Base-by-base conservation (phyloP, 2,888 invertebrate genomes). In the Hydriomena furcata region DNA sequence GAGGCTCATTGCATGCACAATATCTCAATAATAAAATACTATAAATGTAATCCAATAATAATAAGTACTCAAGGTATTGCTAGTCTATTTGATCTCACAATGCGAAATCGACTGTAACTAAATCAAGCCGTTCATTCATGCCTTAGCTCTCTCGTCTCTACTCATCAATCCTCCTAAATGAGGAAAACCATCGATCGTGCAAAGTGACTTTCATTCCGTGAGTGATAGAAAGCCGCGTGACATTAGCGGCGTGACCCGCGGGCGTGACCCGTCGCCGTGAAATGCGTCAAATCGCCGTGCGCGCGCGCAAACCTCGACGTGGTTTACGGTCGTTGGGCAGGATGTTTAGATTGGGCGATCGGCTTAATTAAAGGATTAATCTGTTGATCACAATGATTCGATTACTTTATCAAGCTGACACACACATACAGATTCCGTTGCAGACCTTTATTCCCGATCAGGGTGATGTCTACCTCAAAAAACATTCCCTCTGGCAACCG, bases 221-320 rank as follows among this genome's bases (percentile, higher is more conserved):
- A 75, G 71, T 71, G 73, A 77, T 84, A 79, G 84, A 85, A 83
- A 84, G 85, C 76, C 62, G 76, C 83, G 86, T 83, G 85, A 85
- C 85, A 82, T 79, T 74, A 82, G 73, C 77, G 74, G 72, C 86
- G 85, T 86, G 87, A 88, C 85, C 85, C 63, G 74, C 68, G 73
- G 68, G 67, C 85, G 83, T 83, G 85, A 84, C 84, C 85, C 71
- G 79, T 62, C 71, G 71, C 78, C 85, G 84, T 89, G 85, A 83
- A 84, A 88, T 81, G 81, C 82, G 87, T 82, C 85, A 89, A 90
- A 90, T 90, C 87, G 89, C 85, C 89, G 89, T 90, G 89, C 82
- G 84, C 82, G 74, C 80, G 82, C 82, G 82, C 79, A 58, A 32
- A 38, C 51, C 58, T 47, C 52, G 58, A 72, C 61, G 75, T 76